These are phyloP conservation scores for Greenwoodochromis staneri DNA, from an alignment of 2,113 vertebrate genomes.

Conservation along the genomic window DNA sequence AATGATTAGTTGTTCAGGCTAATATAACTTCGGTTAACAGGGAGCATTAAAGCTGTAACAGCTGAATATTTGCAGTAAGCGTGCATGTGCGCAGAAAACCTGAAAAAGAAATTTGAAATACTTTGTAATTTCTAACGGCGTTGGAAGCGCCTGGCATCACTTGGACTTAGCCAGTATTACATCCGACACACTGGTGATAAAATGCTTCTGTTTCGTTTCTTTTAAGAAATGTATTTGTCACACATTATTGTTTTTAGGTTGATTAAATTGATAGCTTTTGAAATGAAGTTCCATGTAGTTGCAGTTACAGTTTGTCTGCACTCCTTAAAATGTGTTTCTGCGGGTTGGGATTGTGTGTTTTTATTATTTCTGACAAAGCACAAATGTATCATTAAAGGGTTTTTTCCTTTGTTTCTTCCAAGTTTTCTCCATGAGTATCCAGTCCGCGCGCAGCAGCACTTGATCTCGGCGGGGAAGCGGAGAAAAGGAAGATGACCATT, in stretches of 20 bases:
- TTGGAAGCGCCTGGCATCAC: not conserved
- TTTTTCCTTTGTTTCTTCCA: not conserved
- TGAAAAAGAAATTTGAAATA: not conserved
- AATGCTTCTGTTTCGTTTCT: not conserved
- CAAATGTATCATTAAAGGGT: not conserved
- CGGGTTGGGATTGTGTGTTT: not conserved
- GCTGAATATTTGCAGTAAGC: not conserved
- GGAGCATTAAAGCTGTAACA: not conserved
- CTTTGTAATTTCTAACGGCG: not conserved
- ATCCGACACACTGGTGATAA: not conserved
- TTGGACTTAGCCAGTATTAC: not conserved
- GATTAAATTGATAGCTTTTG: not conserved
- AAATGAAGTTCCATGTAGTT: not conserved
- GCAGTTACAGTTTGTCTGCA: not conserved
- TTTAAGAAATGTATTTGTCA: not conserved
- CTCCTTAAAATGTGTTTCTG: not conserved
- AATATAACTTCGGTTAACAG: not conserved
- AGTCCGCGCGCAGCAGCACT: conserved; percentile 21
- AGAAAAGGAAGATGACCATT: conserved; percentile 75
- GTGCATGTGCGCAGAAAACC: not conserved
- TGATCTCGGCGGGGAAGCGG: conserved; percentile 29
- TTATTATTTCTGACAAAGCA: not conserved
- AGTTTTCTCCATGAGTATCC: conserved; percentile 73
- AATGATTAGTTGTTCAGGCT: not conserved
- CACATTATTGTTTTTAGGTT: not conserved